phyloP scores from a whole-genome alignment of 2,888 invertebrate species.

The Chymomyza amoena region DNA sequence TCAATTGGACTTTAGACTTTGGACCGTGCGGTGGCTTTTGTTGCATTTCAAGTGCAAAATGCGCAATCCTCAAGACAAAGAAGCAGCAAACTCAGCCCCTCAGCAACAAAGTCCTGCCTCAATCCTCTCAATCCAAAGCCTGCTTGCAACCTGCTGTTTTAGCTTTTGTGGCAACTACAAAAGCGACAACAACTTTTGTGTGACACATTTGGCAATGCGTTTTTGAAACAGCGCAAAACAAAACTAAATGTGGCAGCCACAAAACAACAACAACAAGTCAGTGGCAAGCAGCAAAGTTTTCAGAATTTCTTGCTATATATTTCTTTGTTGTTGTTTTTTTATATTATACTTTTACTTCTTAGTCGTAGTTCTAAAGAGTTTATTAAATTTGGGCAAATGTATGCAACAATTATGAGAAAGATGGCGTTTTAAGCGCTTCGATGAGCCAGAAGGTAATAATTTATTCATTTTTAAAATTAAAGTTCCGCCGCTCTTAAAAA shows the following conservation, averaged over 20 bases:
- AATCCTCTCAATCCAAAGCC: neutral
- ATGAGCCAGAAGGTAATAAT: too few relatives aligned
- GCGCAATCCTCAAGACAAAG: conserved; percentile 62
- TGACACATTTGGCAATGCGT: conserved; percentile 69
- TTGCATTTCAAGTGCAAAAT: conserved; percentile 61
- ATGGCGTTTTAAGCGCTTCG: too few relatives aligned
- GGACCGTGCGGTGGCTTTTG: conserved; percentile 40
- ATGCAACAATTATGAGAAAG: too few relatives aligned
- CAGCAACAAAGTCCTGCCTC: neutral
- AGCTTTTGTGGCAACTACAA: conserved; percentile 22
- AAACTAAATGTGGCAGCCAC: conserved; percentile 67
- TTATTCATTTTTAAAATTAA: too few relatives aligned
- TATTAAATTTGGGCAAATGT: too few relatives aligned
- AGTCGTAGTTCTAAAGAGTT: too few relatives aligned
- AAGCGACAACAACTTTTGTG: conserved; percentile 47
- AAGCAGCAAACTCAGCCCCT: conserved; percentile 32
- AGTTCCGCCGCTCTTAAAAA: too few relatives aligned
- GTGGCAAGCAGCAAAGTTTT: conserved; percentile 30
- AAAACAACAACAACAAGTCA: conserved; percentile 44
- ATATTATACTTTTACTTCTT: too few relatives aligned
- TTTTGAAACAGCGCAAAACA: conserved; percentile 60
- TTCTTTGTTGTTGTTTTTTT: too few relatives aligned
- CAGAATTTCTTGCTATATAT: neutral
- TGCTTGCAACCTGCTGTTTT: neutral
- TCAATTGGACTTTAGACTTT: neutral